Conservation (phyloP, 2,113 vertebrate genomes). For the Dunckerocampus dactyliophorus region DNA sequence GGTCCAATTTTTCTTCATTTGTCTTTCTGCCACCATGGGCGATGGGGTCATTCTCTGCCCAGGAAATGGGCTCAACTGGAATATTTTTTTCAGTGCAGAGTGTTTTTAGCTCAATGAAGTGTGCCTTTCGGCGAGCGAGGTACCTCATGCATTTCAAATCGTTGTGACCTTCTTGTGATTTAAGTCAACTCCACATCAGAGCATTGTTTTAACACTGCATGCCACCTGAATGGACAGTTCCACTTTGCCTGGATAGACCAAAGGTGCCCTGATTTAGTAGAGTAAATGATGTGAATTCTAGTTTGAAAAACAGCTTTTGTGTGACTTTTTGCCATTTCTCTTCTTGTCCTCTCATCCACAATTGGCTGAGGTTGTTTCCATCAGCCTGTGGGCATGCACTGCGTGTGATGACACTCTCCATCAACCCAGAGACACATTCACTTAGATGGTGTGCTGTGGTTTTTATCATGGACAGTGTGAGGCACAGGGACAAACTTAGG, state of each 20-base stretch:
- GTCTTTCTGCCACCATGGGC: slow-evolving; percentile 23
- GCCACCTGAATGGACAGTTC: slow-evolving; percentile 22
- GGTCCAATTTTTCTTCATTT: slow-evolving; percentile 36
- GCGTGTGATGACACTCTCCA: slow-evolving; percentile 63
- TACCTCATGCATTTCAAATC: slow-evolving; percentile 70
- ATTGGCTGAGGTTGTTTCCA: slow-evolving; percentile 60
- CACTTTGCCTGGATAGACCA: slow-evolving; percentile 38
- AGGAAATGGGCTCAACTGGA: slow-evolving; percentile 54
- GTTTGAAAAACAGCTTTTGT: slow-evolving; percentile 31
- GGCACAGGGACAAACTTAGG: slow-evolving; percentile 55
- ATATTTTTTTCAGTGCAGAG: slow-evolving; percentile 53
- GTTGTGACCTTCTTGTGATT: slow-evolving; percentile 56
- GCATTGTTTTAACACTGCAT: slow-evolving; percentile 14
- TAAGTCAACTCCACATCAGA: slow-evolving; percentile 34
- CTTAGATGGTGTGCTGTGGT: slow-evolving; percentile 40
- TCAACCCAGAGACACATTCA: slow-evolving; percentile 46
- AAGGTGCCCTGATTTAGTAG: slow-evolving; percentile 21
- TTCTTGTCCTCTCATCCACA: slow-evolving; percentile 44
- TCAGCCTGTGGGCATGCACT: slow-evolving; percentile 59
- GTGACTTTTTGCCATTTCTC: slow-evolving; percentile 47
- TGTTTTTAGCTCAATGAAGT: slow-evolving; percentile 64
- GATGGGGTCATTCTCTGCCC: slow-evolving; percentile 29
- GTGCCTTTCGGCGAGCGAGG: slow-evolving; percentile 45
- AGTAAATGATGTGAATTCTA: slow-evolving; percentile 45
- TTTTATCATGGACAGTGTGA: slow-evolving; percentile 67